These are phyloP conservation scores for Calliphora vicina DNA, from an alignment of 1,140 invertebrate genomes.

Conservation along the genomic window DNA sequence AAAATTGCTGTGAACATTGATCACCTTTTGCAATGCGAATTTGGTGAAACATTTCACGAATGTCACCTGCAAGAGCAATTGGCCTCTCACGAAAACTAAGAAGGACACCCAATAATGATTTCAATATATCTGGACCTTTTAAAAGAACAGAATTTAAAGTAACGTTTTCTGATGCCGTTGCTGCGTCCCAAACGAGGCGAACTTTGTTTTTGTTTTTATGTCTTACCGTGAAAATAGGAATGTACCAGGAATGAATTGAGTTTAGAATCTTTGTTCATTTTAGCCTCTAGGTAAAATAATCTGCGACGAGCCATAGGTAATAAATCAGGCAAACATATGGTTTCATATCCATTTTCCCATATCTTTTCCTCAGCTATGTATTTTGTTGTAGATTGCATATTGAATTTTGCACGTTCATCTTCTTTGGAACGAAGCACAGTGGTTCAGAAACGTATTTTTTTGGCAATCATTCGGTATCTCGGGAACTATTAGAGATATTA, in stretches of 20 bases:
- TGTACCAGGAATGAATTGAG: not conserved
- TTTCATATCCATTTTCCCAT: slow-evolving; percentile 4
- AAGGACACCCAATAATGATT: too few species aligned
- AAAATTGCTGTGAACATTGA: slow-evolving; percentile 15
- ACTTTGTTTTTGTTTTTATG: slow-evolving; percentile 29
- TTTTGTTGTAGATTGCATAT: slow-evolving; percentile 13
- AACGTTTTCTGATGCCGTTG: not conserved
- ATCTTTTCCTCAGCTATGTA: not conserved
- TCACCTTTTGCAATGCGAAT: not conserved
- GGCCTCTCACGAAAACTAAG: slow-evolving; percentile 23
- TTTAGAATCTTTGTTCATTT: not conserved
- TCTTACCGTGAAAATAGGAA: slow-evolving; percentile 9
- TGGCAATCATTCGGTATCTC: too few species aligned
- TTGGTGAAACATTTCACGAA: slow-evolving; percentile 27
- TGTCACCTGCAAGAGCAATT: slow-evolving; percentile 15
- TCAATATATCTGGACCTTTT: not conserved
- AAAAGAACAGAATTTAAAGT: slow-evolving; percentile 2
- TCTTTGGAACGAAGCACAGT: too few species aligned
- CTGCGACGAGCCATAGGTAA: not conserved
- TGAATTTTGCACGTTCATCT: not conserved
- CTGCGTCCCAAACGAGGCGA: not conserved
- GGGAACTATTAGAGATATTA: too few species aligned
- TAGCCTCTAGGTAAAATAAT: slow-evolving; percentile 22
- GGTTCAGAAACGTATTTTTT: too few species aligned
- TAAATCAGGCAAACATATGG: too few species aligned